A percentile compares a stretch with the other conserved stretches of the same genome.
Evolutionary conservation across 2,888 invertebrate species (phyloP).

Genomic region (Sinotaia quadrata): DNA sequence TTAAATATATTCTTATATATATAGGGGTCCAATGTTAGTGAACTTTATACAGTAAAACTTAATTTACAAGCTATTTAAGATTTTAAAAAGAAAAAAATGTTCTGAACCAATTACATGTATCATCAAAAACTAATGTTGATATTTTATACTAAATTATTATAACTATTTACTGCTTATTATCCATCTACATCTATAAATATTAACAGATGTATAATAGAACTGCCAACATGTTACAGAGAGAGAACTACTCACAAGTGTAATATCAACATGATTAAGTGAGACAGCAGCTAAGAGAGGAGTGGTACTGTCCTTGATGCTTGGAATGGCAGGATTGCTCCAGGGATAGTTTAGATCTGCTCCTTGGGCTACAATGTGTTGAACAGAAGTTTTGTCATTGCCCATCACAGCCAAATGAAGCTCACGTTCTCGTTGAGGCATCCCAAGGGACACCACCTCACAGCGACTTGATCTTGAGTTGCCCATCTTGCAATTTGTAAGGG

Average conservation of each 20-base stretch:
- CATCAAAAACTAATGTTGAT: no score
- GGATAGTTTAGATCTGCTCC: slow-evolving; percentile 72
- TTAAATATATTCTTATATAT: no score
- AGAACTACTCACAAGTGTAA: slow-evolving; percentile 69
- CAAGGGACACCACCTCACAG: slow-evolving; percentile 51
- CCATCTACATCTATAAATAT: no score
- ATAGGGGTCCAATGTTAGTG: no score
- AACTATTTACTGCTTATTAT: no score
- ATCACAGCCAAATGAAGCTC: slow-evolving; percentile 72
- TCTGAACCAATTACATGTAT: no score
- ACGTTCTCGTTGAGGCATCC: slow-evolving; percentile 71
- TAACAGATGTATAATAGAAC: no score
- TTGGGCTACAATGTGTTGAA: slow-evolving; percentile 60
- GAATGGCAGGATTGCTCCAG: slow-evolving; percentile 71
- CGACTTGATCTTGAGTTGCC: slow-evolving; percentile 68
- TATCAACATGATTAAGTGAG: slow-evolving; percentile 72
- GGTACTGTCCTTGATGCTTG: slow-evolving; percentile 73
- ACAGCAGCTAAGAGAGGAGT: slow-evolving; percentile 73
- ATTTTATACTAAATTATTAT: no score
- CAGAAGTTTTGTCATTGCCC: slow-evolving; percentile 69
- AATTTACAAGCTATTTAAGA: no score
- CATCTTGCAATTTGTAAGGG: slow-evolving; percentile 49
- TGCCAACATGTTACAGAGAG: no score
- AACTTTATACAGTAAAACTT: no score
- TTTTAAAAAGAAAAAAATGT: no score